These are phyloP conservation scores for Mustela lutreola DNA, from an alignment of 2,113 vertebrate species.

Conservation along the genomic window DNA sequence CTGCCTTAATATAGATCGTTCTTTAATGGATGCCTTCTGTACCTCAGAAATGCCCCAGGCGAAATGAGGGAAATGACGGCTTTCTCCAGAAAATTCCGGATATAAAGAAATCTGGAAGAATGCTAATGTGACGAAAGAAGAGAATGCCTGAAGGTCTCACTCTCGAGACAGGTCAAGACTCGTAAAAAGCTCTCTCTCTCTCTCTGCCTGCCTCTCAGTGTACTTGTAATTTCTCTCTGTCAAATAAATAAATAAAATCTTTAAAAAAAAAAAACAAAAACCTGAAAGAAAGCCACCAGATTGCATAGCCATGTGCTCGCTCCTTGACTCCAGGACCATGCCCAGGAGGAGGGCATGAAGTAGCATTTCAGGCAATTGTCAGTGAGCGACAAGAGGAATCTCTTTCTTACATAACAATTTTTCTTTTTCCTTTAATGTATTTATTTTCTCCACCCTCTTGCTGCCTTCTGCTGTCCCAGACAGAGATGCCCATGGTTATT, in stretches of 20 bases:
- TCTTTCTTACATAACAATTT: neutral
- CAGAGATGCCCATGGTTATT: constrained; percentile 14
- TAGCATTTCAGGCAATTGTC: neutral
- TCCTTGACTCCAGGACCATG: neutral
- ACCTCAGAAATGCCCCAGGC: neutral
- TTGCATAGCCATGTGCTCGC: neutral
- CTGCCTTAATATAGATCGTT: neutral
- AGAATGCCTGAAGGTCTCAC: neutral
- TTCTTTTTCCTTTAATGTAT: neutral
- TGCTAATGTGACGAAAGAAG: neutral
- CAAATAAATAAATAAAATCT: too few relatives aligned
- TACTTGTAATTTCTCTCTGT: too few relatives aligned
- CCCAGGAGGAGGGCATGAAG: neutral
- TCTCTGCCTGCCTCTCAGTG: too few relatives aligned
- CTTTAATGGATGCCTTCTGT: neutral
- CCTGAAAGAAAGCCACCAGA: neutral
- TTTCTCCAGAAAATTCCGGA: neutral
- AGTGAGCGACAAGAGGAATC: neutral
- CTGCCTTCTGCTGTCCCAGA: constrained; percentile 16
- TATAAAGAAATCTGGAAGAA: neutral
- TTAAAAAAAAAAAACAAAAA: too few relatives aligned
- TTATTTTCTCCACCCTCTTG: neutral
- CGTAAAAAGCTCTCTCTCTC: neutral
- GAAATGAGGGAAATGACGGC: neutral
- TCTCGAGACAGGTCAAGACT: neutral